These are phyloP conservation scores for Columba livia DNA, from an alignment of 2,113 vertebrate species.

Conservation along the genomic window DNA sequence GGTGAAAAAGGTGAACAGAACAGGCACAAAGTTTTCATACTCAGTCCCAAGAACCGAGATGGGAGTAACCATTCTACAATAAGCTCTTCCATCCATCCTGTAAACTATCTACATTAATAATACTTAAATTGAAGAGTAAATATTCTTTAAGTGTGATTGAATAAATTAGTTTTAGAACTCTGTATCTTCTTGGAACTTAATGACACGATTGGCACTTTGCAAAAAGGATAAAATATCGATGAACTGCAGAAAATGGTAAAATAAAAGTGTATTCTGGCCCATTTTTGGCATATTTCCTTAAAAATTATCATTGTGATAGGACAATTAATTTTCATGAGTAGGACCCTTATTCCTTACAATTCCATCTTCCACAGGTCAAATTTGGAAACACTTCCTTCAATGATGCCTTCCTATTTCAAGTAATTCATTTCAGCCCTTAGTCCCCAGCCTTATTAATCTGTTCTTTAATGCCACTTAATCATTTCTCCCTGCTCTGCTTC, in stretches of 20 bases:
- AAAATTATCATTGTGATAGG: slow-evolving; percentile 55
- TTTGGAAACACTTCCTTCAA: slow-evolving; percentile 56
- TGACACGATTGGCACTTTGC: neutral
- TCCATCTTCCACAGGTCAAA: slow-evolving; percentile 62
- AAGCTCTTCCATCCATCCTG: neutral
- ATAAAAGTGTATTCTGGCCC: slow-evolving; percentile 23
- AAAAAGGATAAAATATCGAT: slow-evolving; percentile 11
- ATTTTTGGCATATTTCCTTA: slow-evolving; percentile 60
- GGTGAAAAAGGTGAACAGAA: neutral
- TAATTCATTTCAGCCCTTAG: slow-evolving; percentile 66
- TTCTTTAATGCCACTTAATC: slow-evolving; percentile 69
- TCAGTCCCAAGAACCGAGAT: neutral
- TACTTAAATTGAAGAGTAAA: neutral
- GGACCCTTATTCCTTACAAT: slow-evolving; percentile 52
- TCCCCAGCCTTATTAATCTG: slow-evolving; percentile 65
- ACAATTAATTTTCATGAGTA: slow-evolving; percentile 64
- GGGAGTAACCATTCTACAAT: neutral
- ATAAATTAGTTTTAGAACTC: neutral
- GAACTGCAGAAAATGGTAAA: slow-evolving; percentile 38
- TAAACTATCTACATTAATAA: neutral
- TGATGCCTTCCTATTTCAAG: slow-evolving; percentile 62
- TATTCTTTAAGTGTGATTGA: neutral
- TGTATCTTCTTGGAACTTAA: neutral
- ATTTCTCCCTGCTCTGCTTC: slow-evolving; percentile 41
- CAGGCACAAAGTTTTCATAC: neutral